Evolutionary conservation across 1,140 invertebrate genomes (phyloP), one percentile per base, ranked within the genome.

Genomic region (Pseudomyrmex flavicornis): DNA sequence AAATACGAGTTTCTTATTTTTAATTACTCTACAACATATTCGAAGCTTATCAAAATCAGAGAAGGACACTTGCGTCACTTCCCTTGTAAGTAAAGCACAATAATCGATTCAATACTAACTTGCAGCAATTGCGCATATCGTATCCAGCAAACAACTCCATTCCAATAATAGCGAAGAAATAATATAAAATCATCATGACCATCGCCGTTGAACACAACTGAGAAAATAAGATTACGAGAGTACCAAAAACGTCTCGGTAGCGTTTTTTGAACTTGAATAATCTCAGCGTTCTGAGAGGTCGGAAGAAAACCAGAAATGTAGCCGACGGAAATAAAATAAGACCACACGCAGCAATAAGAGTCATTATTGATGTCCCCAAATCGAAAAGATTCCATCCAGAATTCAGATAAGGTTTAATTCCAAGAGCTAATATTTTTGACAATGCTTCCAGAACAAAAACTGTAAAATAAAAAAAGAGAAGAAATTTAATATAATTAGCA

Each of bases 321-420:
- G 97, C 96, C 44, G 95, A 95, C 1, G 97, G 96, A 69, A 96
- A 95, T 15, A 97, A 93, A 26, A 94, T 94, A 54, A 98, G 95
- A 35, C 96, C 93, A 77, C 97, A 94, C 0, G 97, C 95, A 9
- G 97, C 97, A 61, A 96, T 91, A 8, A 97, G 89, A 4, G 96
- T 96, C 83, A 96, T 95, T 48, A 97, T 85, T 1, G 97, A 97
- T 4, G 97, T 97, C 48, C 96, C 94, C 58, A 98, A 95, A 92
- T 98, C 98, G 93, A 97, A 98, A 17, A 97, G 95, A 93, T 98
- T 98, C 98, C 98, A 98, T 12, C 97, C 97, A 62, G 96, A 97
- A 79, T 96, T 95, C 54, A 98, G 95, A 90, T 98, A 98, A 83
- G 95, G 95, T 12, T 90, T 89, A 63, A 96, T 94, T 22, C 98